Base-by-base conservation (phyloP, 2,797 vertebrate genomes). In the Dallia pectoralis region DNA sequence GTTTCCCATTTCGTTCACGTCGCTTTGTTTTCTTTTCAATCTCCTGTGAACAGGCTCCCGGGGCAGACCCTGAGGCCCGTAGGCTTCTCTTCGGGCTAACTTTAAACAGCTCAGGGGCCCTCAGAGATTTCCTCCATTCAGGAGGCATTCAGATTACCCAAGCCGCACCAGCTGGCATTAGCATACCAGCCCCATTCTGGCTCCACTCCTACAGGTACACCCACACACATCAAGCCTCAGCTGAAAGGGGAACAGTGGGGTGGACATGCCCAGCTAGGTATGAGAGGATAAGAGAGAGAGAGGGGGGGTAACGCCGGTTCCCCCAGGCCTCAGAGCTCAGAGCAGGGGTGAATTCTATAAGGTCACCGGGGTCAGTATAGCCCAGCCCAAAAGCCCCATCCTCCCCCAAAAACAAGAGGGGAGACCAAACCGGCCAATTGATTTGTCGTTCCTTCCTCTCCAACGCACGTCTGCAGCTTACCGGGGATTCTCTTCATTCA, bases 391-490 rank as follows among this genome's bases (percentile, higher is more conserved):
- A 81, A 87, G 81, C 82, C 82, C 67, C 65, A 36, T 72, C 80
- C 62, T 44, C 79, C 49, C 73, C 77, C 61, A 81, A 0, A 84
- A 18, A 53, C 79, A 51, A 79, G 65, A 40, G 22, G 62, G 40
- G 65, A 65, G 77, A 76, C 71, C 82, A 78, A 87, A 84, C 67
- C 77, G 82, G 74, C 0, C 74, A 79, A 88, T 91, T 89, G 81
- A 88, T 87, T 88, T 76, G 19, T 74, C 82, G 78, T 61, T 78
- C 32, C 77, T 82, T 87, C 76, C 86, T 74, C 79, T 82, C 84
- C 71, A 78, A 69, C 81, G 29, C 12, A 81, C 86, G 82, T 86
- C 48, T 32, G 80, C 81, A 84, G 82, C 66, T 81, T 87, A 86
- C 87, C 76, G 74, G 69, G 74, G 27, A 44, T 68, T 62, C 69